Evolutionary conservation across 2,888 invertebrate species (phyloP).

Genomic region (Eutolmus rufibarbis): DNA sequence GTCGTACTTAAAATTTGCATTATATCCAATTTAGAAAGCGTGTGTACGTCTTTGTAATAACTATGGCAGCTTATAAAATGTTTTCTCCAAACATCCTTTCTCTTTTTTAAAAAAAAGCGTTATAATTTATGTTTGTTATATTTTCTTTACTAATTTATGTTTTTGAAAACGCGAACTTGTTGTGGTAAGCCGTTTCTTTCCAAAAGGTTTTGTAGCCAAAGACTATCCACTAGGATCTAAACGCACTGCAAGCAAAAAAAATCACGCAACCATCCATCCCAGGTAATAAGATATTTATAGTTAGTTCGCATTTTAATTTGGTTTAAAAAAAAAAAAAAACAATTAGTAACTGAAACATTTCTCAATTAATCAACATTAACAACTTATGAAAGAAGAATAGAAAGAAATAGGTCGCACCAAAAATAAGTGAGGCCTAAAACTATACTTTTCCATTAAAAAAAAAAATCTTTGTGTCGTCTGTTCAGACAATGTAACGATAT

Average conservation of each 20-base stretch:
- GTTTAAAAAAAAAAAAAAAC: not conserved
- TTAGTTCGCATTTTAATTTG: not conserved
- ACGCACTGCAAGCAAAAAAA: not conserved
- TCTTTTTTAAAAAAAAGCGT: not conserved
- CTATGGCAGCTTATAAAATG: not conserved
- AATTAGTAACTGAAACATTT: not conserved
- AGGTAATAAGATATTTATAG: not conserved
- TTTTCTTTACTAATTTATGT: not conserved
- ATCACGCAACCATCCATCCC: not conserved
- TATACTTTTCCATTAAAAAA: not conserved
- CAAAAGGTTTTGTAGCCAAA: not conserved
- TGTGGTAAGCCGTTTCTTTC: not conserved
- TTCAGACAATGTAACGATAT: conserved; percentile 15
- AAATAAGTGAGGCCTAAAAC: not conserved
- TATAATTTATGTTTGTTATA: not conserved
- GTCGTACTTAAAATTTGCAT: not conserved
- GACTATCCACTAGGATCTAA: not conserved
- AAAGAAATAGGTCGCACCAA: not conserved
- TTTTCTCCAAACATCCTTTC: not conserved
- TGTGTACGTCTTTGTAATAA: not conserved
- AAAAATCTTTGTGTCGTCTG: not conserved
- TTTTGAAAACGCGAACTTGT: not conserved
- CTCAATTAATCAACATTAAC: not conserved
- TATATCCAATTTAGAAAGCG: not conserved
- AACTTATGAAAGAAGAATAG: not conserved